Percentiles rank a stretch among this genome's conserved stretches.
Conservation (phyloP, 1,140 invertebrate genomes). For the Diachasmimorpha longicaudata region DNA sequence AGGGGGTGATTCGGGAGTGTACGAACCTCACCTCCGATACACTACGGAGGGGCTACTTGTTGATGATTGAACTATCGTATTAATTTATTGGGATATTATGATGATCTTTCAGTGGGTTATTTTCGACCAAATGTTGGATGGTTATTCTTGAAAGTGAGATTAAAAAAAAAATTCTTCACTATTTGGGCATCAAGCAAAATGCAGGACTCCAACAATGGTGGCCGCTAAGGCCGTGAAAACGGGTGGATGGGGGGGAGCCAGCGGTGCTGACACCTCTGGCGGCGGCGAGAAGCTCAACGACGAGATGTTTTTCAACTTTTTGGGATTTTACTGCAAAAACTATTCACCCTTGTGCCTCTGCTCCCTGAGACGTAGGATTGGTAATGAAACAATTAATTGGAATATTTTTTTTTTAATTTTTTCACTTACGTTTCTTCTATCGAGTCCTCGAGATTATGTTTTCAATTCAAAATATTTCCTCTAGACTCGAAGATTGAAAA, state of each 20-base stretch:
- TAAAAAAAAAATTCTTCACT: background rate
- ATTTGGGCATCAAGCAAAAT: slow-evolving; percentile 46
- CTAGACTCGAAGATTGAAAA: too few relatives aligned
- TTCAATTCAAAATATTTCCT: too few relatives aligned
- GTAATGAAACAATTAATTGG: too few relatives aligned
- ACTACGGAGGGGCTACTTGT: background rate
- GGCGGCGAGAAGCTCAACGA: slow-evolving; percentile 29
- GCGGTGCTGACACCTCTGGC: slow-evolving; percentile 52
- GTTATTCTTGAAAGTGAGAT: background rate
- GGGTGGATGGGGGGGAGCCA: slow-evolving; percentile 30
- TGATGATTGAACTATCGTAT: background rate
- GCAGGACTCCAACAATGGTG: slow-evolving; percentile 60
- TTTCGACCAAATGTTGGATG: background rate
- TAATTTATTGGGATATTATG: background rate
- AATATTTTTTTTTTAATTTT: too few relatives aligned
- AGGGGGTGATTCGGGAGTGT: slow-evolving; percentile 1
- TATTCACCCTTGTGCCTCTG: too few relatives aligned
- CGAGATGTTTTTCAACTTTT: too few relatives aligned
- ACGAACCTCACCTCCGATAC: background rate
- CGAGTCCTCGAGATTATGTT: too few relatives aligned
- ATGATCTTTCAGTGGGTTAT: background rate
- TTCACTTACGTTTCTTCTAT: too few relatives aligned
- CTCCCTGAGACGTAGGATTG: too few relatives aligned
- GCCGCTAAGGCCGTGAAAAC: slow-evolving; percentile 36
- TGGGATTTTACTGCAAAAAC: background rate